Base-by-base conservation (phyloP, 1,140 invertebrate genomes). In the Globodera ellingtonae region DNA sequence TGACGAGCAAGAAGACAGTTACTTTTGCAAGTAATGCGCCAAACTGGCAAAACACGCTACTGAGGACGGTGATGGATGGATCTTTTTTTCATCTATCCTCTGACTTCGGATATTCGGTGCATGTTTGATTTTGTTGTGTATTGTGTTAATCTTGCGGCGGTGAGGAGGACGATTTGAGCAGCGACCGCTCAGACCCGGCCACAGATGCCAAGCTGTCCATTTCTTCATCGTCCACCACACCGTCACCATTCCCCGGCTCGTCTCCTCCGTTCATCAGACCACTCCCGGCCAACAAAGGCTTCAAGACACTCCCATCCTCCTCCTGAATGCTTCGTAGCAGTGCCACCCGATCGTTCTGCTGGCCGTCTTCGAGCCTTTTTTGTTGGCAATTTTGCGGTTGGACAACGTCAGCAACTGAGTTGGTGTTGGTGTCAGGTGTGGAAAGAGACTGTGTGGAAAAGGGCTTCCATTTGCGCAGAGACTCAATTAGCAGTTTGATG, bases 401-500 rank as follows among this genome's bases (percentile, higher is more conserved):
- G n/a, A 69, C 59, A 24, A 78, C 66, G 47, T 35, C 46, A 18
- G 44, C 72, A 65, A 35, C 78, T n/a, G 70, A 79, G 56, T 82
- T 81, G 21, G 46, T 62, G 15, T 13, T 62, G 56, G 18, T 62
- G 15, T 66, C 52, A 69, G 76, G 52, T 72, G 75, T 70, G 78
- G 24, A 48, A 66, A 81, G 44, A 9, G 80, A 71, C 47, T 82
- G 80, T n/a, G 24, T 82, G 47, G 74, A 21, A 52, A 66, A 65
- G 69, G 85, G 85, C 50, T 78, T 84, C 85, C 80, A 84, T 73
- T 84, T 79, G 47, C 89, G 83, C 6, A 89, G 76, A 10, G 87
- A 87, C 78, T 89, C 88, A 46, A 89, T 78, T 9, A 89, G 71
- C 50, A 89, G 71, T 75, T 82, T 80, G 56, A 89, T 75, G 21